A percentile compares a stretch with the other conserved stretches of the same genome.
phyloP scores from a whole-genome alignment of 2,797 vertebrate genomes.

The Naso thynnoides region DNA sequence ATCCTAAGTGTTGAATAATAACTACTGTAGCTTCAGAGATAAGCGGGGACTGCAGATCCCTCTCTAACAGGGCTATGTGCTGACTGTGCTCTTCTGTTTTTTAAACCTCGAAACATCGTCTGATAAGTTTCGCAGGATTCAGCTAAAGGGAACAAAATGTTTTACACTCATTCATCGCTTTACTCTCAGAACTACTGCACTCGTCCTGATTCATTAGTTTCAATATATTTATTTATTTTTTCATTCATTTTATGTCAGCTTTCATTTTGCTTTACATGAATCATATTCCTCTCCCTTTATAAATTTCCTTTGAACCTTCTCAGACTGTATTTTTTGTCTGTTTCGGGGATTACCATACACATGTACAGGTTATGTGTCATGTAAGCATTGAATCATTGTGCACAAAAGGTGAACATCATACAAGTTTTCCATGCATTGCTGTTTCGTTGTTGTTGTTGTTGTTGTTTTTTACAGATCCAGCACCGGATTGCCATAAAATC shows the following conservation, averaged over 20 bases:
- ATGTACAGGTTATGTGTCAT: conserved; percentile 21
- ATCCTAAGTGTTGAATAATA: conserved; percentile 16
- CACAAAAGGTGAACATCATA: conserved; percentile 20
- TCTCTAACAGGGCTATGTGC: conserved; percentile 36
- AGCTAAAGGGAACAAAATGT: conserved; percentile 65
- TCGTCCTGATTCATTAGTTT: conserved; percentile 43
- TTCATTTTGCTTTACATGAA: conserved; percentile 15
- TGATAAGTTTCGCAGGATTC: conserved; percentile 28
- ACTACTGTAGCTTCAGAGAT: conserved; percentile 31
- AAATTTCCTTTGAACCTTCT: conserved; percentile 21
- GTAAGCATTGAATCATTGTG: conserved; percentile 36
- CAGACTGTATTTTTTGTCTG: conserved; percentile 13
- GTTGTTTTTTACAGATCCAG: conserved; percentile 18
- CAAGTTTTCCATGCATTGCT: conserved; percentile 20
- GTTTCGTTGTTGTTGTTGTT: conserved; percentile 19
- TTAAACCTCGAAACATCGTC: neutral
- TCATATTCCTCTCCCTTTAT: conserved; percentile 28
- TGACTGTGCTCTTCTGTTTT: conserved; percentile 28
- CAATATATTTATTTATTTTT: conserved; percentile 74
- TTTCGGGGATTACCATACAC: conserved; percentile 22
- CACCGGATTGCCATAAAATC: conserved; percentile 59
- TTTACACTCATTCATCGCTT: conserved; percentile 29
- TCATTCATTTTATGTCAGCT: neutral
- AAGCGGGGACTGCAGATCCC: conserved; percentile 24
- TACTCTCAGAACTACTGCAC: conserved; percentile 24